phyloP scores from a whole-genome alignment of 1,140 invertebrate genomes.

The Bombus picipes region DNA sequence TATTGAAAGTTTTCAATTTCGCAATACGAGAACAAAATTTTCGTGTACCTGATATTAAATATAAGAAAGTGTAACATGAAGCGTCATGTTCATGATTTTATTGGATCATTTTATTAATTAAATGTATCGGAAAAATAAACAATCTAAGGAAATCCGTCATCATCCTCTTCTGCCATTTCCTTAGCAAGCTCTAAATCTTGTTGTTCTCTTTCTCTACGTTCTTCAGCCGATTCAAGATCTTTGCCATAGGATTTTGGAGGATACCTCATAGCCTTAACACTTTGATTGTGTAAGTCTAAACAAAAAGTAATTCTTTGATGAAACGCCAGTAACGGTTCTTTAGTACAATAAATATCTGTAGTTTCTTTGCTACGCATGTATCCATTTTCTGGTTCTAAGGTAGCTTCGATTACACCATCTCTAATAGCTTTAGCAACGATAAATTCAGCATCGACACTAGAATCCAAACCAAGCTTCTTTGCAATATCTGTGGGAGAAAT shows the following conservation, averaged over 20 bases:
- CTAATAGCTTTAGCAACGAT: constrained; percentile 99
- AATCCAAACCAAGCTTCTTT: constrained; percentile 95
- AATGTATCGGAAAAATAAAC: constrained; percentile 6
- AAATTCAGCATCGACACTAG: constrained; percentile 98
- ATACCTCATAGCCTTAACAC: constrained; percentile 99
- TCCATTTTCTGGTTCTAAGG: constrained; percentile 96
- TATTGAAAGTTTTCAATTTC: background rate
- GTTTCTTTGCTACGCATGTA: constrained; percentile 99
- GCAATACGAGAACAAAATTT: background rate
- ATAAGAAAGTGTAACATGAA: constrained; percentile 18
- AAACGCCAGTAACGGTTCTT: constrained; percentile 97
- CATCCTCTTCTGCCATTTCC: constrained; percentile 99
- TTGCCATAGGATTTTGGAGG: constrained; percentile 99
- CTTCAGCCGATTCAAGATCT: constrained; percentile 98
- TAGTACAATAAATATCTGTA: constrained; percentile 98
- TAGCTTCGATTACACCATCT: constrained; percentile 99
- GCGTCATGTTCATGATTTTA: background rate
- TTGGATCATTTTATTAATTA: constrained; percentile 29
- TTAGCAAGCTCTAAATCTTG: constrained; percentile 99
- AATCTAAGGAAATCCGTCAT: constrained; percentile 91
- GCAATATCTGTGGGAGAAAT: constrained; percentile 98
- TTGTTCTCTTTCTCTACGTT: constrained; percentile 96
- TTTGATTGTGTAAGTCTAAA: constrained; percentile 98
- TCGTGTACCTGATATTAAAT: background rate
- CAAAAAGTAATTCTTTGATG: constrained; percentile 99